These are phyloP conservation scores for Serrognathus titanus DNA, from an alignment of 2,888 invertebrate species.

Conservation along the genomic window DNA sequence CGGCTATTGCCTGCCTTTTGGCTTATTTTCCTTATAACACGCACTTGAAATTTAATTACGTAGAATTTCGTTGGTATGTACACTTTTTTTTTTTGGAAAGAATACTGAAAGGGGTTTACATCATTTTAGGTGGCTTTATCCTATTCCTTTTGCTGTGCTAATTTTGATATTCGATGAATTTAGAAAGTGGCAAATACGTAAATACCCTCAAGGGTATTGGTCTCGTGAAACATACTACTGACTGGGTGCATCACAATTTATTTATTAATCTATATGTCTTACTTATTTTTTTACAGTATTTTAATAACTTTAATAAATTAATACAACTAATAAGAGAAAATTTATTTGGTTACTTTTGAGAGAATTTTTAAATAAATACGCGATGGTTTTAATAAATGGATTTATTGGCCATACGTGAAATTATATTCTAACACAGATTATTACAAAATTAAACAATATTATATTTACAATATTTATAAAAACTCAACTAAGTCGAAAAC, in stretches of 20 bases:
- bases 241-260: not conserved
- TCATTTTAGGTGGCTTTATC: conserved; percentile 59
- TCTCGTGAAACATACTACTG: conserved; percentile 75
- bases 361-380: too few species aligned
- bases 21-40: conserved; percentile 66
- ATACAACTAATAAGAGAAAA: too few species aligned
- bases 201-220: conserved; percentile 67
- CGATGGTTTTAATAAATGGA: conserved; percentile 8
- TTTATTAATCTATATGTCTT: too few species aligned
- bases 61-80: conserved; percentile 59
- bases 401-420: conserved; percentile 10
- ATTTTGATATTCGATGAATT: conserved; percentile 76
- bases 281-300: too few species aligned
- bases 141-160: conserved; percentile 70
- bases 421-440: conserved; percentile 21
- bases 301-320: too few species aligned
- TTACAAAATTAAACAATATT: conserved; percentile 44
- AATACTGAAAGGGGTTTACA: not conserved
- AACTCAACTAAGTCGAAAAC: conserved; percentile 41
- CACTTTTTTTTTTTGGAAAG: not conserved
- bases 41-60: conserved; percentile 63
- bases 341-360: too few species aligned
- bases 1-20: conserved; percentile 62
- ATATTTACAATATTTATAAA: conserved; percentile 41
- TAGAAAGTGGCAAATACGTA: conserved; percentile 70